Percentiles rank a stretch among this genome's conserved stretches.
These are phyloP conservation scores for Pyralis farinalis DNA, from an alignment of 2,888 invertebrate genomes.

Conservation along the genomic window DNA sequence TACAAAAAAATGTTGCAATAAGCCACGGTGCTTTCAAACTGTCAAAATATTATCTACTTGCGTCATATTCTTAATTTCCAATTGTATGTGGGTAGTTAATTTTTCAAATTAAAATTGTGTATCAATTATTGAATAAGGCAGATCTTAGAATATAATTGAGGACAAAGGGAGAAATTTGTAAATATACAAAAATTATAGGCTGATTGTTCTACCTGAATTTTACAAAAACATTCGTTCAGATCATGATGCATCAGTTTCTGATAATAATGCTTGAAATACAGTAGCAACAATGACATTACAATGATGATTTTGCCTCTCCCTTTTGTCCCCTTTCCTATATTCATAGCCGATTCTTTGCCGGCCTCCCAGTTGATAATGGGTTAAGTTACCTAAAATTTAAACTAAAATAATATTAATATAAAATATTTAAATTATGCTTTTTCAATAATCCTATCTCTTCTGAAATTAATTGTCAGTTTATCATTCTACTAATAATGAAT, in stretches of 20 bases:
- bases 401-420: conserved; percentile 8
- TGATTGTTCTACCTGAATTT: too few species aligned
- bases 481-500: too few species aligned
- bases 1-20: too few species aligned
- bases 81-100: not conserved
- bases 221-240: too few species aligned
- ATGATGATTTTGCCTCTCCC: not conserved
- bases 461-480: too few species aligned
- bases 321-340: not conserved
- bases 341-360: not conserved
- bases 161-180: not conserved
- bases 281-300: too few species aligned
- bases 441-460: not conserved
- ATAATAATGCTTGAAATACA: too few species aligned
- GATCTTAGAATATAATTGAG: conserved; percentile 7
- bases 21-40: too few species aligned
- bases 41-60: too few species aligned
- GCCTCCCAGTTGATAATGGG: not conserved
- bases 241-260: too few species aligned
- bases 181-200: not conserved
- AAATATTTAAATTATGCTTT: conserved; percentile 9
- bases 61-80: too few species aligned
- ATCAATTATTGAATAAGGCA: conserved; percentile 38
- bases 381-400: conserved; percentile 1
- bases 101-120: conserved; percentile 69